A percentile compares a stretch with the other conserved stretches of the same genome.
These are phyloP conservation scores for Anomalospiza imberbis DNA, from an alignment of 2,797 vertebrate genomes.

Conservation along the genomic window DNA sequence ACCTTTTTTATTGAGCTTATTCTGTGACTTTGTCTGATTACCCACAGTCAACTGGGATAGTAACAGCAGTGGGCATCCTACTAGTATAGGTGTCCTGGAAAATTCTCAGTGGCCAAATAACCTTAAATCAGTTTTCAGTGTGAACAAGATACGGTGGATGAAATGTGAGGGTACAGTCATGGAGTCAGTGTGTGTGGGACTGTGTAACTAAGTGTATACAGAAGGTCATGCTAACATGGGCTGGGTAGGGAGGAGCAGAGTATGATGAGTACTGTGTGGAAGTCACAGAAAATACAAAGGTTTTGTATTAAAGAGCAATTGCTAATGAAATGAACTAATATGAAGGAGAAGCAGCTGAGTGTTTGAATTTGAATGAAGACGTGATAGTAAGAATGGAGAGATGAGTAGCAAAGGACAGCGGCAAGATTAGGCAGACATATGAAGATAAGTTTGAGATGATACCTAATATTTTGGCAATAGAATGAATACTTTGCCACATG, in stretches of 20 bases:
- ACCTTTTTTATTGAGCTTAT: accelerated
- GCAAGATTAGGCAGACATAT: neutral
- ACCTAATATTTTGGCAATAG: neutral
- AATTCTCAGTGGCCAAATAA: neutral
- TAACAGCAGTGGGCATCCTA: neutral
- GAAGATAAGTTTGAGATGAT: neutral
- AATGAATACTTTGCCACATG: neutral
- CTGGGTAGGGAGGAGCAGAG: neutral
- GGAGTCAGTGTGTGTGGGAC: neutral
- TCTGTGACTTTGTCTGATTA: neutral
- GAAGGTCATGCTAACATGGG: neutral
- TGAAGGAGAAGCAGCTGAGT: neutral
- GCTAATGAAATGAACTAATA: neutral
- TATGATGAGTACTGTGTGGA: neutral
- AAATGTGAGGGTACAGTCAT: neutral
- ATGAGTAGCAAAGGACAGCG: neutral
- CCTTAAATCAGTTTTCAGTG: neutral
- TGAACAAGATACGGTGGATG: neutral
- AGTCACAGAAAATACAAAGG: neutral
- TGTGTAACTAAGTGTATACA: neutral
- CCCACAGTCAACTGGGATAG: neutral
- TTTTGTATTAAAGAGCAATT: neutral
- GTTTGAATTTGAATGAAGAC: neutral
- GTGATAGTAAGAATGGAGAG: neutral
- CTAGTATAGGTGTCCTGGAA: neutral